A percentile compares a stretch with the other conserved stretches of the same genome.
Conservation (phyloP, 2,113 vertebrate species). For the Oncorhynchus keta region DNA sequence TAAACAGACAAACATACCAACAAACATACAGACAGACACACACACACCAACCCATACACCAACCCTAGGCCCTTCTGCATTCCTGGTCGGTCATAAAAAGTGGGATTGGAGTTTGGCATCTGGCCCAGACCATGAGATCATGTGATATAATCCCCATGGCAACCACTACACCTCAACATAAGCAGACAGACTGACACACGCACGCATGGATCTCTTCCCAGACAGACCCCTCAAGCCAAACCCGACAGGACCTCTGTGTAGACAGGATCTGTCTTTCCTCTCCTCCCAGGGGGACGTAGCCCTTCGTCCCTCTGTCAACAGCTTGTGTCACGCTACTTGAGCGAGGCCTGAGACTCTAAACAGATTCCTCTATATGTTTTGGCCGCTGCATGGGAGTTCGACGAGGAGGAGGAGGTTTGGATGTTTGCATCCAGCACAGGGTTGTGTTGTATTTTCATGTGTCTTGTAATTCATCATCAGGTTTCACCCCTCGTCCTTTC, state of each 20-base stretch:
- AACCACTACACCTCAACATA: conserved; percentile 19
- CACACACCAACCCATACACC: neutral
- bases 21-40: neutral
- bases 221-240: conserved; percentile 22
- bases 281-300: conserved; percentile 1
- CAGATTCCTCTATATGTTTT: conserved; percentile 22
- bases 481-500: neutral
- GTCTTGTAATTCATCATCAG: neutral
- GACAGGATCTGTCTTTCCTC: neutral
- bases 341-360: conserved; percentile 2
- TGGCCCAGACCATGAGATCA: conserved; percentile 41
- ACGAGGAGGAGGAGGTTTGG: neutral
- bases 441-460: neutral
- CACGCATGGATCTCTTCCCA: neutral
- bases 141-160: conserved; percentile 40
- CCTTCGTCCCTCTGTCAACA: conserved; percentile 7
- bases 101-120: conserved; percentile 5
- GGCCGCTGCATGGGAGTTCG: neutral
- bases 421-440: neutral
- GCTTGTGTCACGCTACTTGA: conserved; percentile 6
- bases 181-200: conserved; percentile 12
- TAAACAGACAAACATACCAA: neutral
- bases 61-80: neutral
- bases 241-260: neutral
- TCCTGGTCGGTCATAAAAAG: conserved; percentile 10